A percentile compares a stretch with the other conserved stretches of the same genome.
Evolutionary conservation across 2,888 invertebrate genomes (phyloP).

Genomic region (Euclidia mi): DNA sequence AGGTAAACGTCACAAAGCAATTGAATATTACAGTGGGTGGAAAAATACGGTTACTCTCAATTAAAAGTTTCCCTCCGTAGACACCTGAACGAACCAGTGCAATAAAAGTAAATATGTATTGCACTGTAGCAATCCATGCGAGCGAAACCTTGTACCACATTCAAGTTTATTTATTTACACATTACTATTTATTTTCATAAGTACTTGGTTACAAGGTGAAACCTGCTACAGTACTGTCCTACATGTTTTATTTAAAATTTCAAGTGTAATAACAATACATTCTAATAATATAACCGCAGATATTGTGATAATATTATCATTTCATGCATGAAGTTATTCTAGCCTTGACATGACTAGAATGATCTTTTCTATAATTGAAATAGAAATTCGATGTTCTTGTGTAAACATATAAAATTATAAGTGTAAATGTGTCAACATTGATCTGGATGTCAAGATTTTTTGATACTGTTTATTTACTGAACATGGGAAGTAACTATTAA

Average conservation of each 20-base stretch:
- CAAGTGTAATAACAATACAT: conserved; percentile 68
- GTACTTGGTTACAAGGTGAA: conserved; percentile 33
- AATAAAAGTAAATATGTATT: conserved; percentile 7
- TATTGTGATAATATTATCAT: too few relatives aligned
- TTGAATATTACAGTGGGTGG: conserved; percentile 1
- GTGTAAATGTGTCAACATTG: too few relatives aligned
- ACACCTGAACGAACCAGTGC: conserved; percentile 7
- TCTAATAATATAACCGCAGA: conserved; percentile 79
- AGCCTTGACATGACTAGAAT: conserved; percentile 74
- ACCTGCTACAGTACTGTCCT: conserved; percentile 35
- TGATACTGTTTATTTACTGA: too few relatives aligned
- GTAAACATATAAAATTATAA: too few relatives aligned
- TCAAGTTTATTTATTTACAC: conserved; percentile 34
- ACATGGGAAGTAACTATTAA: too few relatives aligned
- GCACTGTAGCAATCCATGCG: conserved; percentile 6
- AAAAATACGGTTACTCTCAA: conserved; percentile 3
- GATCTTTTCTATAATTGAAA: conserved; percentile 66
- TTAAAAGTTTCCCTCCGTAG: conserved; percentile 5
- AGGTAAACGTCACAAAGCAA: conserved; percentile 7
- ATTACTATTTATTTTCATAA: conserved; percentile 54
- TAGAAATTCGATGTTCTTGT: conserved; percentile 70
- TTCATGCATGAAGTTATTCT: too few relatives aligned
- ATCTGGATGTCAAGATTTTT: conserved; percentile 39
- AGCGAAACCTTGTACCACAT: conserved; percentile 35
- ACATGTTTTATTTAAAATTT: conserved; percentile 57